These are phyloP conservation scores for Leptopilina drosophilae DNA, from an alignment of 2,888 invertebrate species.

Conservation along the genomic window DNA sequence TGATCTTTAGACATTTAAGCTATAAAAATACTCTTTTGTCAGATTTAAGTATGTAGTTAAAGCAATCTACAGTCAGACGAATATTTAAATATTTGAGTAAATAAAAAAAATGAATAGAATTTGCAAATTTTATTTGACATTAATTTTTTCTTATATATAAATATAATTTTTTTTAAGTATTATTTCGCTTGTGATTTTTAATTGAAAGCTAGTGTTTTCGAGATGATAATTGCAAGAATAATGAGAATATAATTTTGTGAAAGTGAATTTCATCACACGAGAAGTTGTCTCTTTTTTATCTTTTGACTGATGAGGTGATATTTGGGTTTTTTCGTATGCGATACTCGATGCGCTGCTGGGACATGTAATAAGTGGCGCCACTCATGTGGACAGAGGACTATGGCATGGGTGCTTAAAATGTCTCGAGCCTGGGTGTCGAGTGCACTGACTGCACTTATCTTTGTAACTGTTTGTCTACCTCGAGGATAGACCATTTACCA, in stretches of 20 bases:
- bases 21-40: too few species aligned
- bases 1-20: too few species aligned
- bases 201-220: neutral
- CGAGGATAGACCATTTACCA: slow-evolving; percentile 73
- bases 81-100: too few species aligned
- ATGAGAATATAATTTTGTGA: neutral
- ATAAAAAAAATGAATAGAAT: too few species aligned
- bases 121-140: too few species aligned
- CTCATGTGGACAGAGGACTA: slow-evolving; percentile 42
- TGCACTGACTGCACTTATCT: slow-evolving; percentile 65
- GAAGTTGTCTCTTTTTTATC: neutral
- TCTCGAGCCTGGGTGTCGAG: slow-evolving; percentile 69
- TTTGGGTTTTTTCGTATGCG: neutral
- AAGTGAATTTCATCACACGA: neutral
- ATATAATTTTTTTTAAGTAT: too few species aligned
- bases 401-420: slow-evolving; percentile 63
- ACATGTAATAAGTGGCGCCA: slow-evolving; percentile 46
- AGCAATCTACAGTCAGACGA: too few species aligned
- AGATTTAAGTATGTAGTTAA: too few species aligned
- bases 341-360: slow-evolving; percentile 2
- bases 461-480: slow-evolving; percentile 72
- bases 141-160: too few species aligned
- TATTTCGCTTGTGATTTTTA: neutral
- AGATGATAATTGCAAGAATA: neutral
- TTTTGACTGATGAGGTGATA: neutral